These are phyloP conservation scores for Drosophila parthenogenetica DNA, from an alignment of 2,888 invertebrate genomes.

Conservation along the genomic window DNA sequence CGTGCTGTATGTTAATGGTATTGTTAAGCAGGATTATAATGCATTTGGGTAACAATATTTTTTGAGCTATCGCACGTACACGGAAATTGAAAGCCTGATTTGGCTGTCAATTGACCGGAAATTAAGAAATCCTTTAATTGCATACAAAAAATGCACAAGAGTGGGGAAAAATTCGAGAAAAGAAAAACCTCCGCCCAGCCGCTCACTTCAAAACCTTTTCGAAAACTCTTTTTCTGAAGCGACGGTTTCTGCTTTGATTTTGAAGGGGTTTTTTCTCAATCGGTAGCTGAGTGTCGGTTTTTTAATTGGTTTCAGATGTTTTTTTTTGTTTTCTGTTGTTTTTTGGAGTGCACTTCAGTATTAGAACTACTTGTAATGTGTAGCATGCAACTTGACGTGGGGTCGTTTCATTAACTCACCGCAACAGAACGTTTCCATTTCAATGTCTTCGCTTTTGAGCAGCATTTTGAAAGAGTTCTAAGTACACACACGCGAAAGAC, in stretches of 20 bases:
- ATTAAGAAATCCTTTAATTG: conserved; percentile 67
- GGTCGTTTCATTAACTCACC: conserved; percentile 73
- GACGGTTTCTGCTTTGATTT: conserved; percentile 50
- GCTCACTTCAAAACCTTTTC: conserved; percentile 35
- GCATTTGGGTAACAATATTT: conserved; percentile 23
- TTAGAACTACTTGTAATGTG: conserved; percentile 1
- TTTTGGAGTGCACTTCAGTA: conserved; percentile 41
- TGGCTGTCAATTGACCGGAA: conserved; percentile 54
- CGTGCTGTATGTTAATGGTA: conserved; percentile 40
- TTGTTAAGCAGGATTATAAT: conserved; percentile 49
- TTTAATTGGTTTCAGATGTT: conserved; percentile 41
- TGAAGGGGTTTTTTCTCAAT: conserved; percentile 11
- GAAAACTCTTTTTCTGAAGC: conserved; percentile 16
- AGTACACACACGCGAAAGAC: conserved; percentile 6
- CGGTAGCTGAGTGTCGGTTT: conserved; percentile 1
- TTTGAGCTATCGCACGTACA: conserved; percentile 50
- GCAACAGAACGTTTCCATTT: conserved; percentile 84
- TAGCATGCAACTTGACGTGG: conserved; percentile 25
- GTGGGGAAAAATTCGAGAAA: neutral
- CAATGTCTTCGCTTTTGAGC: conserved; percentile 80
- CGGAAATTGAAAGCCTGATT: conserved; percentile 59
- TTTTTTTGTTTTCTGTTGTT: conserved; percentile 12
- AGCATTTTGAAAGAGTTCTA: conserved; percentile 44
- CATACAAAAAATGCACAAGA: neutral
- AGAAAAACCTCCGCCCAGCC: neutral